Percentiles rank a stretch among this genome's conserved stretches.
Conservation (phyloP, 1,140 invertebrate genomes). For the Macrocentrus cingulum region DNA sequence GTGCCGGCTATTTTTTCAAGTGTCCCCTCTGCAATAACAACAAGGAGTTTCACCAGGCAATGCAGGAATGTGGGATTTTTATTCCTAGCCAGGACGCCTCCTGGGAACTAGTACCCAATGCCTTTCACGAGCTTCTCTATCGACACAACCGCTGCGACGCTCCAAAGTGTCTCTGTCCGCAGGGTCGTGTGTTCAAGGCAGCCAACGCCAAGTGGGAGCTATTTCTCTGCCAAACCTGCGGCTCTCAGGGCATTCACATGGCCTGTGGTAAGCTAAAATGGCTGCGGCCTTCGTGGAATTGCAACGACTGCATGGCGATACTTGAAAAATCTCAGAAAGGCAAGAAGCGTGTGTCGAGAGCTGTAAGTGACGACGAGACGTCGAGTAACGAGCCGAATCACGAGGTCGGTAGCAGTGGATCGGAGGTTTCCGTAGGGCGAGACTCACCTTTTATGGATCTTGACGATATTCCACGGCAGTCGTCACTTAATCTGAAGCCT, state of each 20-base stretch:
- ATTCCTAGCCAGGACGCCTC: conserved; percentile 71
- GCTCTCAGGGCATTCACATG: conserved; percentile 63
- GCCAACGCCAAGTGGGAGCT: conserved; percentile 61
- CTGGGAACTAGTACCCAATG: conserved; percentile 70
- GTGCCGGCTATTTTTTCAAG: conserved; percentile 71
- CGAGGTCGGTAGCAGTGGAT: conserved; percentile 35
- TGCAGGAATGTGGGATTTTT: conserved; percentile 67
- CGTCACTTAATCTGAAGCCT: conserved; percentile 34
- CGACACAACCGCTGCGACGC: conserved; percentile 64
- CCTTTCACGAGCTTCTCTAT: conserved; percentile 64
- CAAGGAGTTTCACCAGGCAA: conserved; percentile 62
- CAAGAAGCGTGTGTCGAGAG: not conserved
- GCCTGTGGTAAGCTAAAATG: conserved; percentile 55
- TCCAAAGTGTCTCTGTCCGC: conserved; percentile 61
- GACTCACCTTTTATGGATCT: not conserved
- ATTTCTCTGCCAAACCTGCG: conserved; percentile 61
- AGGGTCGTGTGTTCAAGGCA: conserved; percentile 59
- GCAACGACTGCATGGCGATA: conserved; percentile 47
- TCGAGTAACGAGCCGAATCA: not conserved
- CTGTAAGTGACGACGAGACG: not conserved
- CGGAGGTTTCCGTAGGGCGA: conserved; percentile 49
- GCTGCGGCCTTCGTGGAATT: conserved; percentile 48
- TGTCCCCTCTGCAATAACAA: conserved; percentile 71
- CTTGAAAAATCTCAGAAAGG: conserved; percentile 30
- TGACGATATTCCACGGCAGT: not conserved